Conservation (phyloP, 2,888 invertebrate species). For the Xylota segnis region DNA sequence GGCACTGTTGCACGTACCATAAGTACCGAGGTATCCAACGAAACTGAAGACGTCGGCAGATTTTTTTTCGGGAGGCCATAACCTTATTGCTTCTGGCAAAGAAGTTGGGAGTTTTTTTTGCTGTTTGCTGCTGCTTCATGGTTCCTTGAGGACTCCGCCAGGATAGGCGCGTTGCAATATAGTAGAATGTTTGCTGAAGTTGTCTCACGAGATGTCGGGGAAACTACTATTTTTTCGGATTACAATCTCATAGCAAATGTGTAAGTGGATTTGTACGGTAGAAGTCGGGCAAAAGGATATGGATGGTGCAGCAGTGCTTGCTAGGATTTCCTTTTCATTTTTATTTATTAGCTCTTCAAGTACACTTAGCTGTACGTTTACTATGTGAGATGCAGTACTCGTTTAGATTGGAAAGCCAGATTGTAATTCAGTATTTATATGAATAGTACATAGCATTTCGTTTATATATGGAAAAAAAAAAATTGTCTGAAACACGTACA, state of each 20-base stretch:
- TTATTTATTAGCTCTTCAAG: slow-evolving; percentile 74
- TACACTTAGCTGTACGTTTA: slow-evolving; percentile 57
- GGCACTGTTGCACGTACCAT: slow-evolving; percentile 71
- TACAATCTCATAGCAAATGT: slow-evolving; percentile 67
- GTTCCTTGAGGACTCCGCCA: slow-evolving; percentile 58
- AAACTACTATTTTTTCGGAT: slow-evolving; percentile 73
- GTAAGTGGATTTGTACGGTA: slow-evolving; percentile 70
- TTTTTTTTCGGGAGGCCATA: slow-evolving; percentile 70
- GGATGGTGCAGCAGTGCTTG: slow-evolving; percentile 6
- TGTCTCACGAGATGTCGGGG: slow-evolving; percentile 71
- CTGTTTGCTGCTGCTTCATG: slow-evolving; percentile 54
- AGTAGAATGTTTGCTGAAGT: slow-evolving; percentile 64
- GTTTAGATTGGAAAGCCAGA: slow-evolving; percentile 61
- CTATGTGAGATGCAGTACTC: slow-evolving; percentile 36
- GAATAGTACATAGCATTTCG: slow-evolving; percentile 23
- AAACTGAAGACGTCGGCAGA: slow-evolving; percentile 73
- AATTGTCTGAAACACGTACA: background rate
- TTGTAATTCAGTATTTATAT: slow-evolving; percentile 42
- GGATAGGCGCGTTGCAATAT: slow-evolving; percentile 63
- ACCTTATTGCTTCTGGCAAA: slow-evolving; percentile 64
- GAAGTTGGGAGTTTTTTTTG: slow-evolving; percentile 31
- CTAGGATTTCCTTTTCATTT: slow-evolving; percentile 64
- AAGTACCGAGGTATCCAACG: slow-evolving; percentile 20
- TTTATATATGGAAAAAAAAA: background rate
- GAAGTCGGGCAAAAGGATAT: background rate